A percentile compares a stretch with the other conserved stretches of the same genome.
Conservation (phyloP, 2,888 invertebrate genomes). For the Cinara cedri region DNA sequence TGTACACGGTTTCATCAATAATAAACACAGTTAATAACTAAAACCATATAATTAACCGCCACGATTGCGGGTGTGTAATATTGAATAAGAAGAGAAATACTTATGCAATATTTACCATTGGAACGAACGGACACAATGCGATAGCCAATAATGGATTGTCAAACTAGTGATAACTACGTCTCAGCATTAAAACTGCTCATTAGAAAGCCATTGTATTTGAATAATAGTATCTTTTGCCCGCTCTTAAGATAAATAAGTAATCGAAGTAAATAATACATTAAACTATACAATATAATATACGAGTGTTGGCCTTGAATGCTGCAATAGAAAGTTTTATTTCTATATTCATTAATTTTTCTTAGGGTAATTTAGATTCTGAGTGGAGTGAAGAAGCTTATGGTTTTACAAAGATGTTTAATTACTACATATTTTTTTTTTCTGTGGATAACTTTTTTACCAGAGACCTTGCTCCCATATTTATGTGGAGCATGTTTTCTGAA, state of each 20-base stretch:
- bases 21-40: slow-evolving; percentile 22
- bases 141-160: slow-evolving; percentile 23
- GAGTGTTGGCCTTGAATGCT: slow-evolving; percentile 15
- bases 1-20: neutral
- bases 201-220: slow-evolving; percentile 43
- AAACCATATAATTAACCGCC: slow-evolving; percentile 40
- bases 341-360: slow-evolving; percentile 1
- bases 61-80: slow-evolving; percentile 23
- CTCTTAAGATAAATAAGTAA: slow-evolving; percentile 19
- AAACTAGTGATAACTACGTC: slow-evolving; percentile 42
- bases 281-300: neutral
- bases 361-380: neutral
- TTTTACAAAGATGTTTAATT: too few species aligned
- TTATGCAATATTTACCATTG: slow-evolving; percentile 33
- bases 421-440: too few species aligned
- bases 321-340: slow-evolving; percentile 17
- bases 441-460: too few species aligned
- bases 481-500: too few species aligned
- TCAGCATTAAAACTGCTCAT: slow-evolving; percentile 43
- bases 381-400: too few species aligned
- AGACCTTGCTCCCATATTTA: too few species aligned
- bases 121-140: slow-evolving; percentile 16
- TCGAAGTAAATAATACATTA: slow-evolving; percentile 31
- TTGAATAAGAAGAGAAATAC: slow-evolving; percentile 15
- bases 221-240: neutral